phyloP scores from a whole-genome alignment of 2,113 vertebrate genomes.

The Arvicanthis niloticus region DNA sequence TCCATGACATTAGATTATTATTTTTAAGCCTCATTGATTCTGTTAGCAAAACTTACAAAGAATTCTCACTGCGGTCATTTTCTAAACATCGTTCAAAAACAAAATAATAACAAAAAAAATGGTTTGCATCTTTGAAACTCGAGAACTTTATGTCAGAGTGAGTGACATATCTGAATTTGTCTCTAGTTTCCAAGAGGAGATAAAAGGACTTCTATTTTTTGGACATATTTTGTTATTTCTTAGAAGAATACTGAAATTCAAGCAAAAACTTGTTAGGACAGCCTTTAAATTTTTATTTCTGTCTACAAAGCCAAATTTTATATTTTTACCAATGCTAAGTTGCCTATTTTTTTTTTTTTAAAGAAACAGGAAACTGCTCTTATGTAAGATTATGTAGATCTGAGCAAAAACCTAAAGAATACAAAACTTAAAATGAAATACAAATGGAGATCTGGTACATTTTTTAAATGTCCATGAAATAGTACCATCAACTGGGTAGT shows the following conservation, averaged over 20 bases:
- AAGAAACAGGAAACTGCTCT: not conserved
- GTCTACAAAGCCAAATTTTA: not conserved
- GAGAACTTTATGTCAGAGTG: not conserved
- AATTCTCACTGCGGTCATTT: not conserved
- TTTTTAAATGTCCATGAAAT: not conserved
- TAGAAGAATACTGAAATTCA: conserved; percentile 13
- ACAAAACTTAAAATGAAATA: conserved; percentile 2
- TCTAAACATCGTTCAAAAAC: not conserved
- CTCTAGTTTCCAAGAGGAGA: not conserved
- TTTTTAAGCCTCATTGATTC: not conserved
- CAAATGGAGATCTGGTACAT: not conserved
- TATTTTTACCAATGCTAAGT: not conserved
- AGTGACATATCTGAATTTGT: not conserved
- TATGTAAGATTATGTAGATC: not conserved
- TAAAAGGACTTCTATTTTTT: not conserved
- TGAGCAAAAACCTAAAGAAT: not conserved
- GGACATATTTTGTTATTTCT: not conserved
- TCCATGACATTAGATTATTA: not conserved
- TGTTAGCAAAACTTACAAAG: not conserved
- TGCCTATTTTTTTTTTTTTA: not conserved
- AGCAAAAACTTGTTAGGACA: not conserved
- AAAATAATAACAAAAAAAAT: not conserved
- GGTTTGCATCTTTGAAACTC: conserved; percentile 20
- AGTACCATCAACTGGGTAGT: not conserved
- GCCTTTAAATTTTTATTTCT: not conserved